These are phyloP conservation scores for Lethenteron camtschaticum DNA, from an alignment of 2,113 vertebrate species.

Conservation along the genomic window DNA sequence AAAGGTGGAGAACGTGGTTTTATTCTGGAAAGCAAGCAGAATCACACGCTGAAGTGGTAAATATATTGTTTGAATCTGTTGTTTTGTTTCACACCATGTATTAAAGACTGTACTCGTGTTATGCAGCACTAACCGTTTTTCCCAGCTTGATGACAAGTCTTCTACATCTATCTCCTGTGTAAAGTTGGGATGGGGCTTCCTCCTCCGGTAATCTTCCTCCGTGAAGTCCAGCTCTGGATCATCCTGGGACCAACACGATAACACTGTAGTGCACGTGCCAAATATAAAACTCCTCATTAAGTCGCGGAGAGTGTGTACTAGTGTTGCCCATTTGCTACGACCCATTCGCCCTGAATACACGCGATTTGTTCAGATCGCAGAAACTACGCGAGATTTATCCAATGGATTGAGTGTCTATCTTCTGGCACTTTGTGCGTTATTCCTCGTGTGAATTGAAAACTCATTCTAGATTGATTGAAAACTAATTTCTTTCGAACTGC, in stretches of 20 bases:
- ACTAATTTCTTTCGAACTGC: no score
- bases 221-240: conserved; percentile 35
- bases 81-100: neutral
- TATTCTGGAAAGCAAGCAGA: conserved; percentile 25
- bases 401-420: no score
- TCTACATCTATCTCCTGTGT: conserved; percentile 40
- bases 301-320: no score
- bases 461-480: no score
- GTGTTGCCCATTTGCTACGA: no score
- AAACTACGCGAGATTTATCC: no score
- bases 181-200: conserved; percentile 52
- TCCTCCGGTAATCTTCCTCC: conserved; percentile 47
- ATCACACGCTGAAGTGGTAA: neutral
- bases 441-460: no score
- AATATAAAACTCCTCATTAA: no score
- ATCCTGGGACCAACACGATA: conserved; percentile 24
- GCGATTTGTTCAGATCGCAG: no score
- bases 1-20: conserved; percentile 32
- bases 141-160: conserved; percentile 51
- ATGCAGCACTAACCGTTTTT: conserved; percentile 36
- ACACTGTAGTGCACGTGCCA: no score
- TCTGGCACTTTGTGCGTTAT: no score
- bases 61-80: neutral
- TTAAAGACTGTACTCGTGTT: neutral
- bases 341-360: no score